Evolutionary conservation across 2,113 vertebrate species (phyloP).

Genomic region (Erythrocercus mccallii): DNA sequence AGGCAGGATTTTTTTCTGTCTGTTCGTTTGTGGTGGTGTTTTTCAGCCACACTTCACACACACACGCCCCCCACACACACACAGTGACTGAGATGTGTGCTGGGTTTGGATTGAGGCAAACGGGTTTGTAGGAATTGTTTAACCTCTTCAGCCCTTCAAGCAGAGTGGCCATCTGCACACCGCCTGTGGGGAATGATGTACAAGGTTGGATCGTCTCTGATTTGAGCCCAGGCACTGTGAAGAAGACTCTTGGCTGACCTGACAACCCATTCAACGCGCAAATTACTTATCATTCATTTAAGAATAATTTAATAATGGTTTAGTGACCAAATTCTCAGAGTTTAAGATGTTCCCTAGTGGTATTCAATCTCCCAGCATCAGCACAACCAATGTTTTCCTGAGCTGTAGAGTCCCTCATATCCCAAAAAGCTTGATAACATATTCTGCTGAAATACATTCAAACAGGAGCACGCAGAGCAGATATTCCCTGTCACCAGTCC

Average conservation of each 20-base stretch:
- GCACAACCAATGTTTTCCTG: background rate
- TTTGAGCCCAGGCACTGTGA: background rate
- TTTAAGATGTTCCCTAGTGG: background rate
- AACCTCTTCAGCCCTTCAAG: background rate
- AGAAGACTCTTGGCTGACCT: background rate
- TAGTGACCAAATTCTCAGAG: background rate
- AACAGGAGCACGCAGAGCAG: background rate
- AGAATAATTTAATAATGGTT: background rate
- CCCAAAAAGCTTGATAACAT: background rate
- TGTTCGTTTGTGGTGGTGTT: background rate
- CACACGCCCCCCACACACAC: background rate
- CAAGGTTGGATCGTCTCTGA: background rate
- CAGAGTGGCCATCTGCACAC: background rate
- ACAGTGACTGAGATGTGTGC: background rate
- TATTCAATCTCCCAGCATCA: background rate
- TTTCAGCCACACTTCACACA: background rate
- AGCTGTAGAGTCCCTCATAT: background rate
- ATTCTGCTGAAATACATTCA: background rate
- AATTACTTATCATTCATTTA: background rate
- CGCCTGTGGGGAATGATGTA: background rate
- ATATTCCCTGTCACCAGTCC: background rate
- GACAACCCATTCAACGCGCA: background rate
- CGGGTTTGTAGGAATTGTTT: background rate
- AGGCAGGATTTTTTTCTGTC: background rate
- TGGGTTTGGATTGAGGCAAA: background rate